phyloP scores from a whole-genome alignment of 1,140 invertebrate genomes.

The Bombus sylvicola region DNA sequence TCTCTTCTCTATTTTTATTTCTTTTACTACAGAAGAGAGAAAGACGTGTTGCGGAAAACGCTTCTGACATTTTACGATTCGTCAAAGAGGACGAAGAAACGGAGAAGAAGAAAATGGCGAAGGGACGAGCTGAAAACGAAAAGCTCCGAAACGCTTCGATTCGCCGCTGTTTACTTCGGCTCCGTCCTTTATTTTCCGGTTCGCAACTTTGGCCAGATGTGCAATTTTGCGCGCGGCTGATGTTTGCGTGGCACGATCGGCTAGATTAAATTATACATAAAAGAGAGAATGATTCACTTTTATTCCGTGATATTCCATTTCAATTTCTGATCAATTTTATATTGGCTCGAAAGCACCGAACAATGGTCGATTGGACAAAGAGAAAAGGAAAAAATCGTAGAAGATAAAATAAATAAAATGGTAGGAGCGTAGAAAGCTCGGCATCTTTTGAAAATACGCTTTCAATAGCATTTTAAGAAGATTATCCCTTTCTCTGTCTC shows the following conservation, averaged over 20 bases:
- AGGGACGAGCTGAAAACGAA: neutral
- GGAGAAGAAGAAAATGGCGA: neutral
- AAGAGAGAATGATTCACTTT: neutral
- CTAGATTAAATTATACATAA: neutral
- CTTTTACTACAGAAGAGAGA: too few relatives aligned
- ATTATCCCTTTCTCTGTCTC: neutral
- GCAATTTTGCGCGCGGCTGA: neutral
- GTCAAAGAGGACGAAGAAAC: too few relatives aligned
- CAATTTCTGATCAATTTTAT: neutral
- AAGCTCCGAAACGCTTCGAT: neutral
- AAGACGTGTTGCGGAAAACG: neutral
- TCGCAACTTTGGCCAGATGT: neutral
- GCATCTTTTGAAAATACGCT: neutral
- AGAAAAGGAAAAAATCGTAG: neutral
- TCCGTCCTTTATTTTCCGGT: neutral
- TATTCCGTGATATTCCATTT: neutral
- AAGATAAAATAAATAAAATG: neutral
- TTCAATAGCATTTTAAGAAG: neutral
- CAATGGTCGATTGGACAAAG: neutral
- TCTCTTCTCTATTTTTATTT: neutral
- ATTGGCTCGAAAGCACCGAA: neutral
- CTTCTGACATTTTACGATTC: neutral
- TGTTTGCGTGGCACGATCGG: neutral
- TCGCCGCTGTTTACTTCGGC: neutral
- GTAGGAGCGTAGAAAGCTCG: neutral